phyloP scores from a whole-genome alignment of 2,797 vertebrate genomes.

The Sebastes diaconus region DNA sequence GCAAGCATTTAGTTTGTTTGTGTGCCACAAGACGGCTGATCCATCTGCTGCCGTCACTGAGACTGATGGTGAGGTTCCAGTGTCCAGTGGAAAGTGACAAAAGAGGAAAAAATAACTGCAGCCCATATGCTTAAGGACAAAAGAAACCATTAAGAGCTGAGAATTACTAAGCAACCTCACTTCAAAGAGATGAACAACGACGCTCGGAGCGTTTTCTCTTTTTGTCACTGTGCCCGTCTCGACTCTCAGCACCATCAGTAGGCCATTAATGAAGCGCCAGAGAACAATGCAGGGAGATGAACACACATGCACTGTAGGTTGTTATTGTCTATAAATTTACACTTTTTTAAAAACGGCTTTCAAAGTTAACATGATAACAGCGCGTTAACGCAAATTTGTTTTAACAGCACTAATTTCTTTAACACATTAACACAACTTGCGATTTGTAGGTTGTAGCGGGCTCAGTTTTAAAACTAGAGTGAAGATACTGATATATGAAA shows the following conservation, averaged over 20 bases:
- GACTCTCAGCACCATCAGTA: constrained; percentile 38
- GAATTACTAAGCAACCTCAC: constrained; percentile 50
- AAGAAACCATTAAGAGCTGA: constrained; percentile 55
- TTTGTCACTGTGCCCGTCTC: constrained; percentile 25
- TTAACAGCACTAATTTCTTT: too few relatives aligned
- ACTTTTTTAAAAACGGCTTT: not conserved
- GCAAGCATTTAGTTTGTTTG: constrained; percentile 37
- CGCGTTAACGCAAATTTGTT: too few relatives aligned
- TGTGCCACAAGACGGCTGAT: constrained; percentile 46
- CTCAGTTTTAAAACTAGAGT: too few relatives aligned
- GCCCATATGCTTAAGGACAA: constrained; percentile 59
- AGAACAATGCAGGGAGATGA: constrained; percentile 37
- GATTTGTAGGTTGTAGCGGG: too few relatives aligned
- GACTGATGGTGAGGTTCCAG: constrained; percentile 48
- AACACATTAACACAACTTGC: too few relatives aligned
- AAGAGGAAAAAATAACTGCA: constrained; percentile 34
- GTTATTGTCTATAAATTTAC: not conserved
- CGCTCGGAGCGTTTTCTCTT: constrained; percentile 38
- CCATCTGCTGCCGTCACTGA: constrained; percentile 54
- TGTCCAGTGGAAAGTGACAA: constrained; percentile 59
- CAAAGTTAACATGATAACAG: too few relatives aligned
- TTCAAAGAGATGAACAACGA: constrained; percentile 60
- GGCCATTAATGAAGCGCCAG: constrained; percentile 52
- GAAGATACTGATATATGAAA: too few relatives aligned
- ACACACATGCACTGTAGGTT: not conserved